Base-by-base conservation (phyloP, 1,140 invertebrate species). In the Nasonia giraulti region DNA sequence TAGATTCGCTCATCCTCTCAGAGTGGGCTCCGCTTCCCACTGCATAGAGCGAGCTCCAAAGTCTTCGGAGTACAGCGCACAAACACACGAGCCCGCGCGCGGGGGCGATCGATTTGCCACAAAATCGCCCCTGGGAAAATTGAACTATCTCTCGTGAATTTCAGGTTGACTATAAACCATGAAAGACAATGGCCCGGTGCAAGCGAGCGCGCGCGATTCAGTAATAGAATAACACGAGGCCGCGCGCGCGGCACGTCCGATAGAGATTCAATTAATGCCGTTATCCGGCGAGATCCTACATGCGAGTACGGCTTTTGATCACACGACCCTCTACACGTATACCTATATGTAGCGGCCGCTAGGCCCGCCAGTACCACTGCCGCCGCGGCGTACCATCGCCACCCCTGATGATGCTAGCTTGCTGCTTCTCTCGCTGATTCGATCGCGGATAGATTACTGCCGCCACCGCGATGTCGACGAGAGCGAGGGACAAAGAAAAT, bases 181-280 rank as follows among this genome's bases (percentile, higher is more conserved):
- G 82, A 85, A 90, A 91, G 90, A 91, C 90, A 91, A 91, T 91
- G 88, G 88, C 89, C 82, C 17, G 31, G 55, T n/a, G 55, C 55
- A 62, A 62, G 66, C 79, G 68, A 20, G 68, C 84, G 37, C 80
- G 40, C 90, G 90, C 90, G 90, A 87, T 90, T 91, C 89, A 88
- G 89, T 91, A 91, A 91, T 91, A 91, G 90, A 91, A 91, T 91
- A 91, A 91, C 90, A 89, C 88, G 88, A 87, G 89, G 88, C 89
- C 88, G 88, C 14, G 50, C 27, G 68, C 84, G 37, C 80, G 88
- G 87, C 88, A 89, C 88, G 89, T 88, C 87, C 89, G 89, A 91
- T 91, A 90, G 88, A 90, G 89, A 91, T 91, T 91, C 90, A 91
- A 91, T 91, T 91, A 91, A 90, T 91, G 90, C 89, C 88, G 90